Conservation (phyloP, 2,888 invertebrate species). For the Himalopsyche anomala region DNA sequence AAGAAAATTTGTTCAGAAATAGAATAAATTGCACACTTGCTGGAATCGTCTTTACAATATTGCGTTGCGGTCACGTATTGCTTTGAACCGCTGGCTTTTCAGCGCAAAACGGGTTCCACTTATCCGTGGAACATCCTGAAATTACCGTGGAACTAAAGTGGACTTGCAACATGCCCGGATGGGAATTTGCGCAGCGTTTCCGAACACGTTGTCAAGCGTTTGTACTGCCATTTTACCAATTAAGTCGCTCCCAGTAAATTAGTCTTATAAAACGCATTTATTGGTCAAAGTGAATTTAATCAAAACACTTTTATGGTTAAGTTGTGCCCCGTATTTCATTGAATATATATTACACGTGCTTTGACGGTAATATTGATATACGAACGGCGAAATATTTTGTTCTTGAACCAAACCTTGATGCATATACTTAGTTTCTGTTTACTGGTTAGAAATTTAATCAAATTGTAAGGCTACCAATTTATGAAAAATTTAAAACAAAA, state of each 20-base stretch:
- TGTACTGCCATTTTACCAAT: background rate
- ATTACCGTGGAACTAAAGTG: constrained; percentile 39
- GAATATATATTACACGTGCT: background rate
- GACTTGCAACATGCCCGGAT: constrained; percentile 23
- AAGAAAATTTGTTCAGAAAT: background rate
- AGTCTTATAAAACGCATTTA: background rate
- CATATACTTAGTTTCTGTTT: no score
- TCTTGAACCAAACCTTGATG: no score
- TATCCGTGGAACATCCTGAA: constrained; percentile 38
- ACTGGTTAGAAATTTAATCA: no score
- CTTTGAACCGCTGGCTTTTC: constrained; percentile 59
- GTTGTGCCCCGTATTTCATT: no score
- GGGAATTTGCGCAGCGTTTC: constrained; percentile 8
- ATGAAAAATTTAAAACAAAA: no score
- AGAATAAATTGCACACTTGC: constrained; percentile 39
- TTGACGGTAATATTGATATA: background rate
- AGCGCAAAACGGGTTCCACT: constrained; percentile 52
- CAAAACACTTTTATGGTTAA: no score
- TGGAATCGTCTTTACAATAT: constrained; percentile 47
- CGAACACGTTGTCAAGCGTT: constrained; percentile 6
- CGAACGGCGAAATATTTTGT: background rate
- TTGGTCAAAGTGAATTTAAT: background rate
- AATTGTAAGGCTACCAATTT: no score
- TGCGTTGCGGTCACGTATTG: constrained; percentile 58
- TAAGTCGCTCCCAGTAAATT: background rate